phyloP scores from a whole-genome alignment of 1,140 invertebrate species.

The Drosophila auraria region DNA sequence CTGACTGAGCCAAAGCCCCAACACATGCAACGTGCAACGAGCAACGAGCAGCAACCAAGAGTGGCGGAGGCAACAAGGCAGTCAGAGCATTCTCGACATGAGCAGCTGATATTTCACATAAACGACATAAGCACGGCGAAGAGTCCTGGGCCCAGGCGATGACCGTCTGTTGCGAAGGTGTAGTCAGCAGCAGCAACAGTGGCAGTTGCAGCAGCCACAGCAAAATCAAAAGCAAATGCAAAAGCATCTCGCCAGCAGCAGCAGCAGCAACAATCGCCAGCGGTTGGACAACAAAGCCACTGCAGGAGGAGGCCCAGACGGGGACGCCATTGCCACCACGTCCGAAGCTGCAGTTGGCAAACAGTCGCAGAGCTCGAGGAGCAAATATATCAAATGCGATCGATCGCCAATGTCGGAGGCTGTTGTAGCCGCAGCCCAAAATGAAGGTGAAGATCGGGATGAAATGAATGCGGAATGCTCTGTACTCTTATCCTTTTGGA shows the following conservation, averaged over 20 bases:
- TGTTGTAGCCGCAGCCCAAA: conserved; percentile 41
- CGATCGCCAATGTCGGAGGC: conserved; percentile 82
- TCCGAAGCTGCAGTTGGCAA: conserved; percentile 43
- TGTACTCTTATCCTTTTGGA: neutral
- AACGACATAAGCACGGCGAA: conserved; percentile 80
- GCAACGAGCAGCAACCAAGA: conserved; percentile 53
- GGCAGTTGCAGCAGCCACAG: conserved; percentile 45
- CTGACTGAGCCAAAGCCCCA: conserved; percentile 48
- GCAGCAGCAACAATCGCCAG: conserved; percentile 48
- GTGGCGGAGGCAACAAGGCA: conserved; percentile 75
- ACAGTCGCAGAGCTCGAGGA: conserved; percentile 63
- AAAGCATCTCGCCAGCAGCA: conserved; percentile 17
- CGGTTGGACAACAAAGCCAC: conserved; percentile 74
- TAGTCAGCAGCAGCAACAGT: conserved; percentile 59
- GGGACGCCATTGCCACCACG: conserved; percentile 70
- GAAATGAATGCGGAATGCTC: conserved; percentile 1
- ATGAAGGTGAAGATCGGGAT: neutral
- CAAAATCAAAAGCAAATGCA: conserved; percentile 21
- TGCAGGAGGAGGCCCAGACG: conserved; percentile 28
- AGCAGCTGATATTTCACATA: conserved; percentile 84
- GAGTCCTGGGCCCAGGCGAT: conserved; percentile 34
- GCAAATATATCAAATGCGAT: conserved; percentile 84
- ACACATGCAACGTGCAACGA: conserved; percentile 37
- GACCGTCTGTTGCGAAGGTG: conserved; percentile 67
- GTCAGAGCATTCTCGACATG: conserved; percentile 78